Evolutionary conservation across 2,888 invertebrate species (phyloP).

Genomic region (Pegoplata infirma): DNA sequence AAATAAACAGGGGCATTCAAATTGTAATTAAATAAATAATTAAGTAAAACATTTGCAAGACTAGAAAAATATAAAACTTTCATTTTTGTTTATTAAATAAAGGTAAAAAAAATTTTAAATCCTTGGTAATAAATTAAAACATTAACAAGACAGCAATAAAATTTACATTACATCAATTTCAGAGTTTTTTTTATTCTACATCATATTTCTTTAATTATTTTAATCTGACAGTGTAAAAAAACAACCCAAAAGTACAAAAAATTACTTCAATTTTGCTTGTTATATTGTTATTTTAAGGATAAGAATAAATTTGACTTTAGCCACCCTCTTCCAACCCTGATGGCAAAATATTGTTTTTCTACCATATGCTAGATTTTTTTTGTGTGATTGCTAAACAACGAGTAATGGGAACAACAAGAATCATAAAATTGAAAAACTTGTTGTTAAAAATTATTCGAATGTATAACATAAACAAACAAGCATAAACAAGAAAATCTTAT

Average conservation of each 20-base stretch:
- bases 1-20: slow-evolving; percentile 1
- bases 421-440: slow-evolving; percentile 23
- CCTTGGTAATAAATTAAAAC: background rate
- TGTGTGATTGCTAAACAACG: slow-evolving; percentile 47
- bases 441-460: slow-evolving; percentile 9
- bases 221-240: slow-evolving; percentile 6
- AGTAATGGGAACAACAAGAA: slow-evolving; percentile 44
- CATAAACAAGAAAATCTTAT: slow-evolving; percentile 43
- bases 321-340: slow-evolving; percentile 37
- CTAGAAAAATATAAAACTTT: slow-evolving; percentile 19
- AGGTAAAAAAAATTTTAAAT: no score
- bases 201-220: slow-evolving; percentile 37
- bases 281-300: slow-evolving; percentile 17
- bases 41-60: background rate
- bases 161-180: slow-evolving; percentile 8
- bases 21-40: slow-evolving; percentile 6
- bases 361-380: slow-evolving; percentile 57
- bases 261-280: slow-evolving; percentile 58
- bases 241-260: slow-evolving; percentile 37
- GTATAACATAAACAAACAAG: slow-evolving; percentile 31
- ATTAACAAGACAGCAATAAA: slow-evolving; percentile 31
- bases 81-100: no score
- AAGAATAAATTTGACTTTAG: slow-evolving; percentile 47
- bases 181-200: slow-evolving; percentile 26
- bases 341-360: slow-evolving; percentile 6